A percentile compares a stretch with the other conserved stretches of the same genome.
Conservation (phyloP, 2,888 invertebrate genomes). For the Volucella inflata region DNA sequence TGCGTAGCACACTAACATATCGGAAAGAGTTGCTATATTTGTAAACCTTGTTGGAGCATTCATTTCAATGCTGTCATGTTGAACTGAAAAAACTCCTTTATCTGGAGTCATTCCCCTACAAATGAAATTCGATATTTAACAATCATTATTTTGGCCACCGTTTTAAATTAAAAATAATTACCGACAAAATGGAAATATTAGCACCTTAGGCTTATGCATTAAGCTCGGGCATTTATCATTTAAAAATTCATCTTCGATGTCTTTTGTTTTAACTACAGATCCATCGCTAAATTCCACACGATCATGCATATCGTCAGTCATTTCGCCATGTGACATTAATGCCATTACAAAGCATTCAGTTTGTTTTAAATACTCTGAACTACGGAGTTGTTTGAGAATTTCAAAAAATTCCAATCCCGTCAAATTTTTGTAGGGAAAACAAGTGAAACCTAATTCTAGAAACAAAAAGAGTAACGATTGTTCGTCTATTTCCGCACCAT, state of each 20-base stretch:
- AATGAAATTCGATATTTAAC: slow-evolving; percentile 32
- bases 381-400: slow-evolving; percentile 83
- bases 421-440: slow-evolving; percentile 80
- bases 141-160: neutral
- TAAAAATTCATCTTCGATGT: slow-evolving; percentile 86
- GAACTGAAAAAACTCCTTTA: slow-evolving; percentile 77
- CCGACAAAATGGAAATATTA: slow-evolving; percentile 90
- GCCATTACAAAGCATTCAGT: slow-evolving; percentile 87
- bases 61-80: slow-evolving; percentile 67
- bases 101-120: slow-evolving; percentile 81
- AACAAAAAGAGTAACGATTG: slow-evolving; percentile 86
- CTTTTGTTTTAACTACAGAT: slow-evolving; percentile 84
- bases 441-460: slow-evolving; percentile 85
- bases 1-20: slow-evolving; percentile 88
- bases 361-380: slow-evolving; percentile 82
- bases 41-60: neutral
- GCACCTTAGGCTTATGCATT: slow-evolving; percentile 88
- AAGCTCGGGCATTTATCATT: slow-evolving; percentile 85
- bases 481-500: slow-evolving; percentile 87
- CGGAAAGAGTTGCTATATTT: slow-evolving; percentile 84
- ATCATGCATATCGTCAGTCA: slow-evolving; percentile 83
- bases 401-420: slow-evolving; percentile 82
- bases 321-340: slow-evolving; percentile 88
- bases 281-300: slow-evolving; percentile 87
- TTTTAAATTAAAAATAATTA: slow-evolving; percentile 55